These are phyloP conservation scores for Chinchilla lanigera DNA, from an alignment of 2,113 vertebrate species.

Conservation along the genomic window DNA sequence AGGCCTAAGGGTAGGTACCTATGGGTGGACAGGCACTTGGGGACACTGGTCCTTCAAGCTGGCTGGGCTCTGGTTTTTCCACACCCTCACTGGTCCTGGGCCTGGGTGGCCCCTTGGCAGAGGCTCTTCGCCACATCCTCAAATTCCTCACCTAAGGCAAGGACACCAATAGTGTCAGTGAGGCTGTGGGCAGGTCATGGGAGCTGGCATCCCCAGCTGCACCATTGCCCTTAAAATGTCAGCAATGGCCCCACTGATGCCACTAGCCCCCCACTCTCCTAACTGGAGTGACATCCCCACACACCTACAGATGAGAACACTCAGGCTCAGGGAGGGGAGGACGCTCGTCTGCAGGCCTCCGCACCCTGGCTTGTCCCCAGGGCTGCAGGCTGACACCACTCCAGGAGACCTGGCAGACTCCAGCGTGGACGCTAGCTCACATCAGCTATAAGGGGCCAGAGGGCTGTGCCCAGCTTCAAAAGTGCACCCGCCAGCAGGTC, in stretches of 20 bases:
- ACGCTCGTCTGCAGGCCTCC: background rate
- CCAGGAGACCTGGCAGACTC: background rate
- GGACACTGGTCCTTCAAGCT: accelerated
- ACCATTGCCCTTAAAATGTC: background rate
- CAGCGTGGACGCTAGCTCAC: background rate
- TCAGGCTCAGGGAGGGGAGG: no score
- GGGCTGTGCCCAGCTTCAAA: conserved; percentile 42
- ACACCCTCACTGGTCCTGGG: no score
- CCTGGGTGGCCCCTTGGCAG: background rate
- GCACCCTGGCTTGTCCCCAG: no score
- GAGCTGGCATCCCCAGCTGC: no score
- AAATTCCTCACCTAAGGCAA: background rate
- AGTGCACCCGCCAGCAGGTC: background rate
- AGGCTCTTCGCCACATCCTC: background rate
- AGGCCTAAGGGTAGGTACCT: background rate
- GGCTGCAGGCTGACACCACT: background rate
- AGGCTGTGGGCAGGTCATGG: background rate
- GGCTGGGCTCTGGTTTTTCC: no score
- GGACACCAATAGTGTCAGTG: background rate
- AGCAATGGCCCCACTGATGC: background rate
- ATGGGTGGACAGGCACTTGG: accelerated
- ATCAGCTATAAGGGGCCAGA: background rate
- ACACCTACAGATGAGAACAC: background rate
- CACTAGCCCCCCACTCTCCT: background rate
- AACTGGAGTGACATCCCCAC: background rate